A percentile compares a stretch with the other conserved stretches of the same genome.
Conservation (phyloP, 2,113 vertebrate genomes). For the Ictalurus punctatus region DNA sequence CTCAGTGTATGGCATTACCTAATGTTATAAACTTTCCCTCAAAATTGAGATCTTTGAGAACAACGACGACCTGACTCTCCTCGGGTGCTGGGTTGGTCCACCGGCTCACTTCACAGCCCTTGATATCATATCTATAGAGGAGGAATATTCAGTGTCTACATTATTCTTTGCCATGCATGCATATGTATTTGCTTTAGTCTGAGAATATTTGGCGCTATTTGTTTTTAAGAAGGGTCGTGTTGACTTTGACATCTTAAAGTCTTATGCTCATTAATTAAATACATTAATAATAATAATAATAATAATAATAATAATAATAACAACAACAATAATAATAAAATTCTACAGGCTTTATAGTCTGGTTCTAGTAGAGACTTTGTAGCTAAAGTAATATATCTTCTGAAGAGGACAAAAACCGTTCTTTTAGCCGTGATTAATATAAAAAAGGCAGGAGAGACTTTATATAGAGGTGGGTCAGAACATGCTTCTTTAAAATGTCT, state of each 20-base stretch:
- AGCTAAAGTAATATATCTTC: neutral
- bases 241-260: neutral
- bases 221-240: neutral
- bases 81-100: slow-evolving; percentile 80
- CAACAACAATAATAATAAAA: neutral
- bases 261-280: neutral
- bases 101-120: slow-evolving; percentile 83
- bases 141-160: neutral
- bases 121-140: slow-evolving; percentile 82
- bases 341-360: neutral
- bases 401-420: neutral
- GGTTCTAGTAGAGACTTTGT: neutral
- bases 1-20: slow-evolving; percentile 62
- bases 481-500: neutral
- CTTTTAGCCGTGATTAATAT: neutral
- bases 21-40: slow-evolving; percentile 77
- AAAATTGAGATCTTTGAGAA: slow-evolving; percentile 90
- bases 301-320: neutral
- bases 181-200: neutral
- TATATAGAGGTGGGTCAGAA: neutral
- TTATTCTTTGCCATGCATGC: neutral
- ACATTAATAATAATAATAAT: too few relatives aligned
- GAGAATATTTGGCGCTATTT: neutral
- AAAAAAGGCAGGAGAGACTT: neutral
- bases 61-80: slow-evolving; percentile 75